phyloP scores from a whole-genome alignment of 1,140 invertebrate genomes.

The Atta texana region DNA sequence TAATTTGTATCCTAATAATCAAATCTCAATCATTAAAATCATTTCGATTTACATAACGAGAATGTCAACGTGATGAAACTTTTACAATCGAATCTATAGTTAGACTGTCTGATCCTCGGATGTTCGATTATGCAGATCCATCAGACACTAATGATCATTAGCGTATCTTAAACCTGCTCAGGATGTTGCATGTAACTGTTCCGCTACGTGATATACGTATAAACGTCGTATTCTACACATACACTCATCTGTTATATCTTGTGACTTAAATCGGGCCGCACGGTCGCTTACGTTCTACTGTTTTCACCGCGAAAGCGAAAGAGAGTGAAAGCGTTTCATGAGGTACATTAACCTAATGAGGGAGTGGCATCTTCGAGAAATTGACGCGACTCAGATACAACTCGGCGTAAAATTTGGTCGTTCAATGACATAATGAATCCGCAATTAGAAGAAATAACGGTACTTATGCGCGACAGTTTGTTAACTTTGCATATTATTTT shows the following conservation, averaged over 20 bases:
- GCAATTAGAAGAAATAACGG: background rate
- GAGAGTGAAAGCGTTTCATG: slow-evolving; percentile 63
- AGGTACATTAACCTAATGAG: slow-evolving; percentile 60
- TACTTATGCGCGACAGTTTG: background rate
- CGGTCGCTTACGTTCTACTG: slow-evolving; percentile 37
- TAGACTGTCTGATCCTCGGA: background rate
- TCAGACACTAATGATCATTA: background rate
- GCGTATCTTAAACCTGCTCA: background rate
- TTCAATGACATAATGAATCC: background rate
- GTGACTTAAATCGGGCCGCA: slow-evolving; percentile 39
- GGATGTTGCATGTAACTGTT: slow-evolving; percentile 13
- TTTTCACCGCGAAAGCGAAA: slow-evolving; percentile 67
- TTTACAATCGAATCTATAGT: slow-evolving; percentile 11
- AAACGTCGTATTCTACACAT: background rate
- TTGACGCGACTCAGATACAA: slow-evolving; percentile 14
- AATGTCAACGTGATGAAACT: background rate
- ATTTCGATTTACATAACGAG: slow-evolving; percentile 28
- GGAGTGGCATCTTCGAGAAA: slow-evolving; percentile 61
- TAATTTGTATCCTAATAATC: background rate
- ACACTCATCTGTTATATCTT: slow-evolving; percentile 29
- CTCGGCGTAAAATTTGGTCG: slow-evolving; percentile 17
- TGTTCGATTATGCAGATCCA: background rate
- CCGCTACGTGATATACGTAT: background rate
- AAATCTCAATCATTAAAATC: background rate
- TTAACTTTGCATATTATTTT: background rate